phyloP scores from a whole-genome alignment of 2,888 invertebrate species.

The Orthosia incerta region DNA sequence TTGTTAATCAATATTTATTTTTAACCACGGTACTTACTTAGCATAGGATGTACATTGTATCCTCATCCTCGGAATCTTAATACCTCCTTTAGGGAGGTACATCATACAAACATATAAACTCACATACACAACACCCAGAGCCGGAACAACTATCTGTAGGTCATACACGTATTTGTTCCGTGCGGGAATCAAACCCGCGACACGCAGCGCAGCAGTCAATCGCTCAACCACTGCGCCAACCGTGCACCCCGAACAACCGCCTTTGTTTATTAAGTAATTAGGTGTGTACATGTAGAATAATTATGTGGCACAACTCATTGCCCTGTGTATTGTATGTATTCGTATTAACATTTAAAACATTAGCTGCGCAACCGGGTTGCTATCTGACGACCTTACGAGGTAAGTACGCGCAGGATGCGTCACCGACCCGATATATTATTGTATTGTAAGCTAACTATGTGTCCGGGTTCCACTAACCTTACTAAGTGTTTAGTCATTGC shows the following conservation, averaged over 20 bases:
- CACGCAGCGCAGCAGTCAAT: too few relatives aligned
- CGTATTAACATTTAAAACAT: constrained; percentile 68
- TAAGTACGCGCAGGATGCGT: constrained; percentile 74
- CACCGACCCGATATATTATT: constrained; percentile 71
- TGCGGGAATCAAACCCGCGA: too few relatives aligned
- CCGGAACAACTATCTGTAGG: too few relatives aligned
- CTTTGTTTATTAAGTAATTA: constrained; percentile 30
- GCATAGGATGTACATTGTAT: not conserved
- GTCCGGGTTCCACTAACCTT: constrained; percentile 79
- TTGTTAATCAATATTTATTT: constrained; percentile 39
- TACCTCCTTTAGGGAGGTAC: not conserved
- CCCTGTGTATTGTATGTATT: constrained; percentile 28
- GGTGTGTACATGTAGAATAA: constrained; percentile 16
- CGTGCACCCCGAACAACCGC: too few relatives aligned
- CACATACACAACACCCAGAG: too few relatives aligned
- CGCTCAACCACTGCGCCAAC: too few relatives aligned
- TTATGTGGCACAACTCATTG: constrained; percentile 40
- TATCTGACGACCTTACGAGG: constrained; percentile 74
- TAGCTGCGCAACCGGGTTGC: constrained; percentile 80
- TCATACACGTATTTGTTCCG: too few relatives aligned
- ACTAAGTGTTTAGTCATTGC: constrained; percentile 77
- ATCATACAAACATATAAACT: too few relatives aligned
- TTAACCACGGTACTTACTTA: constrained; percentile 7
- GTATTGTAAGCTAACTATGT: constrained; percentile 74
- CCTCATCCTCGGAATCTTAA: not conserved